A percentile compares a stretch with the other conserved stretches of the same genome.
Conservation (phyloP, 35 echinoderm and acorn worm species). For the Diadema setosum region DNA sequence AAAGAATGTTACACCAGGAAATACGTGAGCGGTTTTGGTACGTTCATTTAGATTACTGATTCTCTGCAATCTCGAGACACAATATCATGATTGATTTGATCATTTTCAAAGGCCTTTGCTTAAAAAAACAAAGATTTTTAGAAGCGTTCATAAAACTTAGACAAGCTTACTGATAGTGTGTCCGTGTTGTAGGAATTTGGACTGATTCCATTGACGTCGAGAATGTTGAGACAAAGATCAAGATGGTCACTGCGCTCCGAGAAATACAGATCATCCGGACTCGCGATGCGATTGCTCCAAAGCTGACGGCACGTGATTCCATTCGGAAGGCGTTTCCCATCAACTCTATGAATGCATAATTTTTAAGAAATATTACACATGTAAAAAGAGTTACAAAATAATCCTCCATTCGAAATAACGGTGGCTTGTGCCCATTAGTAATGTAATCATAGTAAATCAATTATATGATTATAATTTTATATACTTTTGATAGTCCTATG, state of each 20-base stretch:
- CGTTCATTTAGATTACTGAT: neutral
- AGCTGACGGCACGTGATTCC: slow-evolving; percentile 69
- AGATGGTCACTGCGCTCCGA: slow-evolving; percentile 54
- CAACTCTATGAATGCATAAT: slow-evolving; percentile 19
- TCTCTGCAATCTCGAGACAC: neutral
- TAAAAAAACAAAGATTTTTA: too few relatives aligned
- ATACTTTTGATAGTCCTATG: too few relatives aligned
- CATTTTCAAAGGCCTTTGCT: too few relatives aligned
- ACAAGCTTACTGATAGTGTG: slow-evolving; percentile 23
- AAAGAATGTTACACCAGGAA: neutral
- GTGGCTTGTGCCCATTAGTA: too few relatives aligned
- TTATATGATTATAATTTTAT: too few relatives aligned
- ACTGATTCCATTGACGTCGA: slow-evolving; percentile 26
- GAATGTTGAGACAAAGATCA: slow-evolving; percentile 62
- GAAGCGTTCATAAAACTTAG: neutral
- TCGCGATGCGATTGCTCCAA: slow-evolving; percentile 35
- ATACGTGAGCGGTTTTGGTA: neutral
- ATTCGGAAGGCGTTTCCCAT: slow-evolving; percentile 65
- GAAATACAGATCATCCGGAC: slow-evolving; percentile 3
- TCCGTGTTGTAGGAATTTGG: slow-evolving; percentile 13
- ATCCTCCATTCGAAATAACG: too few relatives aligned
- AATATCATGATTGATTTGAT: neutral
- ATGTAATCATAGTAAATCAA: too few relatives aligned
- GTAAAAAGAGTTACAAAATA: too few relatives aligned
- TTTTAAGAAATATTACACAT: too few relatives aligned